phyloP scores from a whole-genome alignment of 2,113 vertebrate species.

The Gopherus flavomarginatus region DNA sequence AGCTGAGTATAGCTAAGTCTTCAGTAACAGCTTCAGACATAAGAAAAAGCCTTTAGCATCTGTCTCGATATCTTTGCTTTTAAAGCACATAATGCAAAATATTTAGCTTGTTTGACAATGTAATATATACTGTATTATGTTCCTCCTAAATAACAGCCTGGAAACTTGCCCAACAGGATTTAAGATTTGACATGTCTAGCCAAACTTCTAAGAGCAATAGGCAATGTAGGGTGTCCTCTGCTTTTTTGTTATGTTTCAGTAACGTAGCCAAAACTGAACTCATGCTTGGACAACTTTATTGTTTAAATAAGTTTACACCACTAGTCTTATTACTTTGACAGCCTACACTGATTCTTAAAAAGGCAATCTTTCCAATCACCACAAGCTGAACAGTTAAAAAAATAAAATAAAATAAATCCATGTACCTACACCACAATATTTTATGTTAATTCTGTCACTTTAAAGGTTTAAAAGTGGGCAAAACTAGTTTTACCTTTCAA shows the following conservation, averaged over 20 bases:
- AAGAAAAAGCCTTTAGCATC: neutral
- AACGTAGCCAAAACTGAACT: neutral
- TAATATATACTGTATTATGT: neutral
- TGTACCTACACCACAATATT: neutral
- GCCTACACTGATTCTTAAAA: neutral
- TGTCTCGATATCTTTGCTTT: neutral
- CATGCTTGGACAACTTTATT: neutral
- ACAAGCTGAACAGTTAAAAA: neutral
- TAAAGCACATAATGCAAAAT: neutral
- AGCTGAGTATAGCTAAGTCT: neutral
- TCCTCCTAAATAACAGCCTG: neutral
- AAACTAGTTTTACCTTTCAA: neutral
- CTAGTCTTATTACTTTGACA: neutral
- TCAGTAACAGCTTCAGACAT: neutral
- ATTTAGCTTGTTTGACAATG: conserved; percentile 12
- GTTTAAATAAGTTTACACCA: neutral
- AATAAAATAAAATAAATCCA: neutral
- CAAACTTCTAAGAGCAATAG: neutral
- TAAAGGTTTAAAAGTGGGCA: neutral
- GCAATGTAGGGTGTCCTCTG: neutral
- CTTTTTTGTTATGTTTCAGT: neutral
- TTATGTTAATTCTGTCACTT: neutral
- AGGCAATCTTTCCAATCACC: neutral
- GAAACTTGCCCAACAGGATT: neutral
- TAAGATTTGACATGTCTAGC: neutral